A percentile compares a stretch with the other conserved stretches of the same genome.
phyloP scores from a whole-genome alignment of 2,888 invertebrate species.

The Chrysotoxum bicinctum region DNA sequence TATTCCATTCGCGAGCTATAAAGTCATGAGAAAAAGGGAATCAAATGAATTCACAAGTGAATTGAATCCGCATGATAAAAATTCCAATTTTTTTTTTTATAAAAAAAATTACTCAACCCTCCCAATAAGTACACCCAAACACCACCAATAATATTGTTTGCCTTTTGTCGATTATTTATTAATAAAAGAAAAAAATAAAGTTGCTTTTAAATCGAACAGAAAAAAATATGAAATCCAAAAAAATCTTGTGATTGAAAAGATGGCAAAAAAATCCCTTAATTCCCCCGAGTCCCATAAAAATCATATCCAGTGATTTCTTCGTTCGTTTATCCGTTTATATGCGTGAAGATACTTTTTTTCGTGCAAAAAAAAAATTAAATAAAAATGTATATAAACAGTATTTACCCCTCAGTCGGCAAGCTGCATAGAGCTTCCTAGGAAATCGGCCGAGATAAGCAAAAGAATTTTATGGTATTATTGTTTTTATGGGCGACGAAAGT shows the following conservation, averaged over 20 bases:
- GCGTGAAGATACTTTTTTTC: conserved; percentile 60
- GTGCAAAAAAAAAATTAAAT: conserved; percentile 17
- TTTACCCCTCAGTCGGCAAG: conserved; percentile 24
- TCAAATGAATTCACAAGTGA: conserved; percentile 72
- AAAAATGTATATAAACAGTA: conserved; percentile 11
- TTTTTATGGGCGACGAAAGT: conserved; percentile 74
- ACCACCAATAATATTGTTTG: conserved; percentile 60
- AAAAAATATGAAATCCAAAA: conserved; percentile 38
- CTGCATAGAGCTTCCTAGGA: conserved; percentile 46
- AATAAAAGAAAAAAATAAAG: conserved; percentile 49
- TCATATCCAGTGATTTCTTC: conserved; percentile 72
- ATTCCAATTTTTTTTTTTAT: conserved; percentile 23
- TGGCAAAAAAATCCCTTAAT: conserved; percentile 39
- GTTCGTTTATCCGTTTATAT: conserved; percentile 72
- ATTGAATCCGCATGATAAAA: conserved; percentile 72
- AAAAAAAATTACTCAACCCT: conserved; percentile 10
- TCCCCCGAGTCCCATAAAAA: conserved; percentile 72
- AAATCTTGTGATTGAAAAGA: conserved; percentile 7
- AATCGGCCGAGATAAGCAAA: conserved; percentile 75
- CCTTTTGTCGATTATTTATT: conserved; percentile 70
- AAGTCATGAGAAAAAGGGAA: conserved; percentile 36
- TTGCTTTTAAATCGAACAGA: conserved; percentile 34
- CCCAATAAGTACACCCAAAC: conserved; percentile 1
- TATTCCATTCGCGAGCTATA: conserved; percentile 50
- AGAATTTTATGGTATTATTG: conserved; percentile 76